Base-by-base conservation (phyloP, 2,888 invertebrate genomes). In the Brassicogethes aeneus region DNA sequence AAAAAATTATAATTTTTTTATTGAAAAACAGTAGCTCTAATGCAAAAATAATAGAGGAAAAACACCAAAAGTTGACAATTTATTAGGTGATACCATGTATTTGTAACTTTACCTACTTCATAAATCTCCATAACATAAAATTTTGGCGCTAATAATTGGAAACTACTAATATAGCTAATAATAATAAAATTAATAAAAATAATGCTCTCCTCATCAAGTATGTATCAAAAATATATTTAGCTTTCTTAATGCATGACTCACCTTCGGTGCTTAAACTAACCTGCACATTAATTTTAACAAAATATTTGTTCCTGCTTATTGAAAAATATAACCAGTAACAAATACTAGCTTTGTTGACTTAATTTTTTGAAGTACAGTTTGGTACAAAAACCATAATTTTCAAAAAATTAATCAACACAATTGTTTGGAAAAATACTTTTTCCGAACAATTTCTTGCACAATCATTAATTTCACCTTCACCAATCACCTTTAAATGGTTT, bases 191-290 rank as follows among this genome's bases (percentile, higher is more conserved):
- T 37, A 34, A 23, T 16, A 34, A 40, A 16, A 42, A 38, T 44
- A 46, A 50, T 55, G 61, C 64, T 61, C 64, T 64, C 61, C 60
- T 62, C 62, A 61, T 59, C 59, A 61, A 60, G 62, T 62, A 64
- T 56, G 64, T 62, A 62, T 55, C 43, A 41, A 44, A 41, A 17
- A 32, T 32, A 12, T 41, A 36, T 32, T 38, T 32, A 8, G 42
- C 40, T 44, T 44, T 16, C 31, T 40, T 40, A 39, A 37, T 50
- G 43, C 45, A 44, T 45, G 44, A 34, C 39, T 36, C 34, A 36
- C 13, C 38, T 37, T 40, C 40, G 17, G 31, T 38, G 5, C 17
- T 36, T 44, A 42, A 39, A 23, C 29, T 39, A 41, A 42, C 44
- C 3, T 30, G 39, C 38, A 41, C 34, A 17, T 10, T 17, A 17